Percentiles rank a stretch among this genome's conserved stretches.
Conservation (phyloP, 2,797 vertebrate species). For the Garrulus glandarius region DNA sequence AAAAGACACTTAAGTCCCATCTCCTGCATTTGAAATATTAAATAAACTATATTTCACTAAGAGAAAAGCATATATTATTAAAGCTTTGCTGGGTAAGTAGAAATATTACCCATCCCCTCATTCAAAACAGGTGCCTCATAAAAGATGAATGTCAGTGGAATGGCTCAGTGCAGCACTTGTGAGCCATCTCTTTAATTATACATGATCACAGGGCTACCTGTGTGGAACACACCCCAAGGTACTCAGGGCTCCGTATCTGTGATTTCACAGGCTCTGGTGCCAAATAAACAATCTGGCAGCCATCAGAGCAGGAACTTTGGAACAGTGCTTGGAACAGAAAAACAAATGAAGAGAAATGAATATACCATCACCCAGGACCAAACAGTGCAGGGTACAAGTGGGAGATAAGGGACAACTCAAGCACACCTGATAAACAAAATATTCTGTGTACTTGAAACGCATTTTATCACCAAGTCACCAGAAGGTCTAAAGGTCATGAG, state of each 20-base stretch:
- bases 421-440: background rate
- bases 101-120: conserved; percentile 54
- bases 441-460: background rate
- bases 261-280: conserved; percentile 25
- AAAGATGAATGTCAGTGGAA: conserved; percentile 63
- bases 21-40: conserved; percentile 30
- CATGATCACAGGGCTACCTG: conserved; percentile 52
- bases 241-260: background rate
- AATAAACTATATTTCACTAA: conserved; percentile 10
- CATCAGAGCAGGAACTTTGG: background rate
- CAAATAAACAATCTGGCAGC: conserved; percentile 9
- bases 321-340: background rate
- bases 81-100: conserved; percentile 43
- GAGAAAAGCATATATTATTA: conserved; percentile 46
- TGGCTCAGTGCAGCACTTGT: conserved; percentile 26
- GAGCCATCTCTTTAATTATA: conserved; percentile 53
- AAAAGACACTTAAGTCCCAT: conserved; percentile 24
- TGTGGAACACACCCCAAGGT: background rate
- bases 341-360: background rate
- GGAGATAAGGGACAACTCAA: background rate
- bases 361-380: background rate
- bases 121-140: conserved; percentile 64
- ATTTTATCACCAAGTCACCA: conserved; percentile 28
- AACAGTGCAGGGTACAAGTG: background rate
- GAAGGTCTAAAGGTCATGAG: background rate